Base-by-base conservation (phyloP, 2,113 vertebrate species). In the Odobenus rosmarus region DNA sequence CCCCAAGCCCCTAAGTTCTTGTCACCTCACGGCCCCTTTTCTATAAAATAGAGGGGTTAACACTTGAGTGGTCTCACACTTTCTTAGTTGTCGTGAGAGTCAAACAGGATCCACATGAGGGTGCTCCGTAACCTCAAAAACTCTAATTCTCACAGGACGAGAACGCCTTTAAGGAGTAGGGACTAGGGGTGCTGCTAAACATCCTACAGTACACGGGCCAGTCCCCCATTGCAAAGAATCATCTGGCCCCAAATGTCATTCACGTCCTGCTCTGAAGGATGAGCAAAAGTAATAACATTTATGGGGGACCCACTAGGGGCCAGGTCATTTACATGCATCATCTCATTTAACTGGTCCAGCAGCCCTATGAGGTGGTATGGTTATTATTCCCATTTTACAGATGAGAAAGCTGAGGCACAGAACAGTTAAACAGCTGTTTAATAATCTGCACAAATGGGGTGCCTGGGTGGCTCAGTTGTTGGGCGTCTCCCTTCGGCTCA, bases 221-320 rank as follows among this genome's bases (percentile, higher is more conserved):
- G n/a, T 5, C 1, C 39, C 59, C 13, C 26, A 5, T 3, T 53
- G 49, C 33, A 2, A 21, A 31, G 46, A 53, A 15, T 15, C 9
- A n/a, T 1, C 57, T 0, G 0, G 21, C 1, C 6, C 31, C 31
- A 39, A 36, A 31, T 4, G 31, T 51, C 57, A 33, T 1, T 0
- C 49, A 53, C 2, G 24, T 24, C 15, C 13, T 15, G 39, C 39
- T 69, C 83, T 31, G 19, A 42, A 86, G 62, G 24, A 8, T n/a
- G 26, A 59, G 28, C 4, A 2, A 13, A 80, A 88, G 16, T 26
- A 28, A 10, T 13, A 36, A 55, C 36, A 1, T 7, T 21, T 49
- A n/a, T 1, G 12, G 42, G 33, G 53, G 4, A 21, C 4, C 16
- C 49, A 31, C 61, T 23, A 2, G 0, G 36, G 10, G 16, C 72